phyloP scores from a whole-genome alignment of 2,113 vertebrate genomes.

The Tragulus kanchil region DNA sequence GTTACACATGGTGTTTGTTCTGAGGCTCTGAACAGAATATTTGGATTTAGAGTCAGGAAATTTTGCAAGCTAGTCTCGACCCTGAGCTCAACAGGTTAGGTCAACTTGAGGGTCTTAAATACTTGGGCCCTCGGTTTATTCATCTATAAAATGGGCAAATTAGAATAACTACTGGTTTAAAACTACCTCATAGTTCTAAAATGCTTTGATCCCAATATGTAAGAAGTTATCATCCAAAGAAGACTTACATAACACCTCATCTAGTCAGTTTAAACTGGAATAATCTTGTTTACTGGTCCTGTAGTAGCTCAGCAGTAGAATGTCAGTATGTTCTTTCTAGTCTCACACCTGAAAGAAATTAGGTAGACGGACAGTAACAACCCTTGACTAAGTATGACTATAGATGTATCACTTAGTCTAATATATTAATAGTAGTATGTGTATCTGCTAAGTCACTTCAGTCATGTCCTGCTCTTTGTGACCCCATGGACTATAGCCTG shows the following conservation, averaged over 20 bases:
- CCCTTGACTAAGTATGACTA: background rate
- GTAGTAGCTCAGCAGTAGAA: background rate
- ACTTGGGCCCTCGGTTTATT: background rate
- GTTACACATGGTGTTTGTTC: accelerated
- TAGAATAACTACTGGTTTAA: background rate
- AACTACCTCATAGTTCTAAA: background rate
- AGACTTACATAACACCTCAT: background rate
- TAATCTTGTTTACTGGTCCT: background rate
- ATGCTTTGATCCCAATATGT: background rate
- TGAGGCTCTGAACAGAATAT: background rate
- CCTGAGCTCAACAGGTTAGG: background rate
- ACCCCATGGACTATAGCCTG: too few relatives aligned
- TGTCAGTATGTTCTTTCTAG: background rate
- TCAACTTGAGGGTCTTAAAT: background rate
- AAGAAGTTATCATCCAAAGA: background rate
- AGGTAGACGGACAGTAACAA: background rate
- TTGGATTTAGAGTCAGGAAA: background rate
- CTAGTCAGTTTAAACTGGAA: background rate
- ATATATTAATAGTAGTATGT: background rate
- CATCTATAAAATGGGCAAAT: background rate
- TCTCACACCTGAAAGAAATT: background rate
- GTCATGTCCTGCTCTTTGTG: too few relatives aligned
- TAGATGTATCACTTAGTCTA: background rate
- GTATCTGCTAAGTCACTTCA: too few relatives aligned
- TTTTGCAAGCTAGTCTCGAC: background rate